These are phyloP conservation scores for Diceros bicornis DNA, from an alignment of 2,797 vertebrate genomes.

Conservation along the genomic window DNA sequence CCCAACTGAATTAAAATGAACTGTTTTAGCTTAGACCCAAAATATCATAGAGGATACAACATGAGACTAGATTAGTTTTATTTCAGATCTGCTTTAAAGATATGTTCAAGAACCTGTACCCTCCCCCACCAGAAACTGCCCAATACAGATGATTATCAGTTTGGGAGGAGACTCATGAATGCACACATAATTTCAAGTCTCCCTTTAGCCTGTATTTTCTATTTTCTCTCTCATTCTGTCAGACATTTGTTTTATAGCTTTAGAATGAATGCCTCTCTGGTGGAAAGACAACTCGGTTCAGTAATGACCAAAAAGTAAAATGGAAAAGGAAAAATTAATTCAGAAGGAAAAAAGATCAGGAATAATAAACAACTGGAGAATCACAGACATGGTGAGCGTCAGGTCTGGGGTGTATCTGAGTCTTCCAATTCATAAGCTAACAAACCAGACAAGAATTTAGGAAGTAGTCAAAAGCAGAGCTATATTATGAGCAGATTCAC, in stretches of 20 bases:
- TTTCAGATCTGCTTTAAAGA: slow-evolving; percentile 53
- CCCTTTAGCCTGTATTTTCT: neutral
- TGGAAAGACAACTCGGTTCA: neutral
- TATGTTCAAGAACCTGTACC: neutral
- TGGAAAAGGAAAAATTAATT: slow-evolving; percentile 19
- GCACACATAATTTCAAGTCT: neutral
- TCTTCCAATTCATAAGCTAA: neutral
- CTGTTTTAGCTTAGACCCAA: neutral
- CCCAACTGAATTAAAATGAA: neutral
- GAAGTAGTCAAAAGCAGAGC: neutral
- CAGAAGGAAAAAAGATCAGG: neutral
- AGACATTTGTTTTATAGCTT: neutral
- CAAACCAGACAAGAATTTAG: neutral
- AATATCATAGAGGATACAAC: neutral
- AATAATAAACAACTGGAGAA: neutral
- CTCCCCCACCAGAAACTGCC: neutral
- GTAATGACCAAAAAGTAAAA: slow-evolving; percentile 30
- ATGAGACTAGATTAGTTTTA: neutral
- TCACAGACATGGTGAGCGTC: neutral
- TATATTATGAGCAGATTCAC: neutral
- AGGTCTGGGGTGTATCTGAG: neutral
- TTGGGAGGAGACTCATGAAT: neutral
- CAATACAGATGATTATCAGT: neutral
- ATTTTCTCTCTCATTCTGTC: neutral
- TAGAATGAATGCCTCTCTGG: neutral